phyloP scores from a whole-genome alignment of 2,888 invertebrate genomes.

The Agrotis clavis region DNA sequence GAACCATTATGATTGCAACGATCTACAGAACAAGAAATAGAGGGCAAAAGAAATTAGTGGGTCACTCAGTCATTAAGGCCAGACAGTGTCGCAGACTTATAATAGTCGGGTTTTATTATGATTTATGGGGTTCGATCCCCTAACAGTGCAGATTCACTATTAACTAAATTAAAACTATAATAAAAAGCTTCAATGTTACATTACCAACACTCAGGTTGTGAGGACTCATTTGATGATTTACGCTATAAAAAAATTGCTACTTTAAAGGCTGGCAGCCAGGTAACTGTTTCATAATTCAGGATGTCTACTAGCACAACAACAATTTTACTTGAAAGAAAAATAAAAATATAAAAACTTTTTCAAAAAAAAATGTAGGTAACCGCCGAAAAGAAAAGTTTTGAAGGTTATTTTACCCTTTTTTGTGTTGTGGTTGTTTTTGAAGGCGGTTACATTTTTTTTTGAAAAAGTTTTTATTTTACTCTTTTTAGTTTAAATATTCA shows the following conservation, averaged over 20 bases:
- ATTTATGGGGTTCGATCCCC: not conserved
- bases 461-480: no score
- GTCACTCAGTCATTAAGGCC: slow-evolving; percentile 25
- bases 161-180: not conserved
- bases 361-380: no score
- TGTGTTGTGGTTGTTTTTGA: no score
- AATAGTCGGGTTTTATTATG: slow-evolving; percentile 7
- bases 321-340: not conserved
- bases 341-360: no score
- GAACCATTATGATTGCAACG: not conserved
- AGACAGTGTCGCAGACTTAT: slow-evolving; percentile 4
- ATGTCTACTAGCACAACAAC: not conserved
- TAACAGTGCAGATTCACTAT: not conserved
- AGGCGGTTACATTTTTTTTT: no score
- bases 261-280: no score
- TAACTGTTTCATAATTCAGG: not conserved
- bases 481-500: no score
- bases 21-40: not conserved
- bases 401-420: no score
- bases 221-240: no score
- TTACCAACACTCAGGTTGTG: not conserved
- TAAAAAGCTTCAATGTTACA: not conserved
- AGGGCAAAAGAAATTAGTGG: slow-evolving; percentile 4
- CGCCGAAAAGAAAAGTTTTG: no score
- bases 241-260: no score